Evolutionary conservation across 2,888 invertebrate species (phyloP).

Genomic region (Crematogaster levior): DNA sequence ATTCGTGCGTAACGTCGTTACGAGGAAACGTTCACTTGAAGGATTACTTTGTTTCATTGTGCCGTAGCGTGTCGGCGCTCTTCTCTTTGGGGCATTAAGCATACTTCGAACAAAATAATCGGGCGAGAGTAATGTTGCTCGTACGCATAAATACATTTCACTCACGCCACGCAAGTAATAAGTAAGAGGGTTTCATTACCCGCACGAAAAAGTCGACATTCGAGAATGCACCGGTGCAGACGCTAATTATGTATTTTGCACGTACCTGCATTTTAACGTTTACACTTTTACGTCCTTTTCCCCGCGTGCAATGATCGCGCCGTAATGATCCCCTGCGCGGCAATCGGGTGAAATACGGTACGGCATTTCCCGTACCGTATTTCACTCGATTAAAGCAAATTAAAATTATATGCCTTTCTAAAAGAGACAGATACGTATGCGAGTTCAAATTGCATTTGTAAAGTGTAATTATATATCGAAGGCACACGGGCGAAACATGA

Average conservation of each 20-base stretch:
- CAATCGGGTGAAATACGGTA: too few relatives aligned
- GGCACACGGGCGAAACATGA: conserved; percentile 12
- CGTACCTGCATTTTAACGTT: conserved; percentile 64
- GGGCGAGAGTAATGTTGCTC: conserved; percentile 69
- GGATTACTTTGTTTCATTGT: conserved; percentile 45
- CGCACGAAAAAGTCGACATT: conserved; percentile 72
- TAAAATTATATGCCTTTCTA: conserved; percentile 45
- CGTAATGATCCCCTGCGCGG: conserved; percentile 53
- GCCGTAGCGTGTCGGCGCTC: conserved; percentile 40
- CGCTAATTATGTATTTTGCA: conserved; percentile 77
- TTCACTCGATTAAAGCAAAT: conserved; percentile 55
- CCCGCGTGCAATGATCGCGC: conserved; percentile 46
- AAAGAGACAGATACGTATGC: conserved; percentile 7
- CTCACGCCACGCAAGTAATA: conserved; percentile 76
- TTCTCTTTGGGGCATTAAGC: conserved; percentile 57
- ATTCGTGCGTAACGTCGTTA: conserved; percentile 11
- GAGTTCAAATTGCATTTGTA: conserved; percentile 35
- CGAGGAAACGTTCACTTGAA: background rate
- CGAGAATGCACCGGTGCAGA: conserved; percentile 70
- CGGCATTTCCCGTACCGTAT: conserved; percentile 41
- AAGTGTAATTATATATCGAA: conserved; percentile 22
- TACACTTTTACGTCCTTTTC: conserved; percentile 26
- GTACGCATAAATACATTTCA: conserved; percentile 72
- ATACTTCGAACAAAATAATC: conserved; percentile 68
- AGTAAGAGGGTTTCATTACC: conserved; percentile 76